Base-by-base conservation (phyloP, 1,140 invertebrate species). In the Drosophila miranda region DNA sequence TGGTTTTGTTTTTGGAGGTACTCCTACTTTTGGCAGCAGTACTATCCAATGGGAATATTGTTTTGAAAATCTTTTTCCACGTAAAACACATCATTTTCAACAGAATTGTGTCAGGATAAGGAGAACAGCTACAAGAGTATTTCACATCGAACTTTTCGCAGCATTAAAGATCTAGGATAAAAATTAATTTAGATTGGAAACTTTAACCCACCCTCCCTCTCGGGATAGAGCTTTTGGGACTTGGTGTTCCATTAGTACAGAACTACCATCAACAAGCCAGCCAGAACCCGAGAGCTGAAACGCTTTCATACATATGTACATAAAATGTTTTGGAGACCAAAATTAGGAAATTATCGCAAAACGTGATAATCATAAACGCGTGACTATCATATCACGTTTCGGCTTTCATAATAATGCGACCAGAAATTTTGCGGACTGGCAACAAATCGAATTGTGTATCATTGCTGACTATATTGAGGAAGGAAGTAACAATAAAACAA, bases 301-400 rank as follows among this genome's bases (percentile, higher is more conserved):
- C 19, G 19, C 4, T 11, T 6, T n/a, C 43, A 61, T 0, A 11
- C 43, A 61, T 0, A 11, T 54, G 30, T 28, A 26, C 28, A 0
- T 26, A 26, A 19, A 19, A 9, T 30, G 44, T n/a, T 50, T 38
- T 64, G 26, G 49, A 52, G 2, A 23, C n/a, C 6, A 44, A 16
- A 46, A 11, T 6, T 8, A 11, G 11, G 16, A 21, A 68, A 30
- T 75, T 67, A 75, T 75, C 71, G 41, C 69, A 67, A 74, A 75
- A 75, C 71, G 71, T 75, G 71, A 67, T 75, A 75, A 75, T 54
- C 38, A 38, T 21, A 43, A 48, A 30, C 70, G 57, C 57, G 71
- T 75, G 71, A 75, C 70, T 75, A 58, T 74, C 70, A 66, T 74
- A 64, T 75, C 71, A 75, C 71, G 71, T 75, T 75, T 74, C 49